Evolutionary conservation across 2,797 vertebrate genomes (phyloP), one percentile per base, ranked within the genome.

Genomic region (Selene dorsalis): DNA sequence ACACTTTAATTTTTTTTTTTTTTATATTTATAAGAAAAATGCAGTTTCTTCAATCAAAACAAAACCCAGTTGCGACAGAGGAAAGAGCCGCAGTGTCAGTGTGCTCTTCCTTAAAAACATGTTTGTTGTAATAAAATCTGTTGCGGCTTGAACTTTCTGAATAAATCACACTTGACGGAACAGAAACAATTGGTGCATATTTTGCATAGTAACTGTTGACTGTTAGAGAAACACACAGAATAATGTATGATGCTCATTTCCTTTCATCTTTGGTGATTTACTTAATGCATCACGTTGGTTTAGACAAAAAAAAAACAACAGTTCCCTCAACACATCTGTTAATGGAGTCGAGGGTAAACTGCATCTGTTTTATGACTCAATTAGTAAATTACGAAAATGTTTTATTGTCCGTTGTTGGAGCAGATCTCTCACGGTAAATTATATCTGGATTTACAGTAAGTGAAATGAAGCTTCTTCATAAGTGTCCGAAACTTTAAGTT

Each of bases 131-230:
- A 32, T 60, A 38, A 71, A 69, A 50, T 58, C 38, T 20, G 50
- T 30, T 67, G 41, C 61, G 20, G 70, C 64, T 10, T 28, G 10
- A 45, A 45, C 24, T 71, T 60, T 65, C n/a, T 38, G 48, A 73
- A 75, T 60, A 75, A 60, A 67, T 60, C 16, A 45, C 58, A 30
- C 20, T 48, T 60, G 39, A 10, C 47, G 32, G 26, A 76, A 24
- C 53, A 66, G 30, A 75, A 84, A 67, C 22, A 52, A 22, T 50
- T 6, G 18, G 12, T n/a, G n/a, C 58, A 57, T 20, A 77, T 53
- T 56, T 55, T 9, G 18, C 52, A 10, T 47, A 66, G 67, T 75
- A 80, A 61, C 75, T 74, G 69, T 30, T 30, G 30, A 32, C 77
- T 68, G 50, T 79, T 26, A 67, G 52, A 65, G 45, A 60, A 45